Evolutionary conservation across 2,888 invertebrate species (phyloP).

Genomic region (Cheilosia scutellata): DNA sequence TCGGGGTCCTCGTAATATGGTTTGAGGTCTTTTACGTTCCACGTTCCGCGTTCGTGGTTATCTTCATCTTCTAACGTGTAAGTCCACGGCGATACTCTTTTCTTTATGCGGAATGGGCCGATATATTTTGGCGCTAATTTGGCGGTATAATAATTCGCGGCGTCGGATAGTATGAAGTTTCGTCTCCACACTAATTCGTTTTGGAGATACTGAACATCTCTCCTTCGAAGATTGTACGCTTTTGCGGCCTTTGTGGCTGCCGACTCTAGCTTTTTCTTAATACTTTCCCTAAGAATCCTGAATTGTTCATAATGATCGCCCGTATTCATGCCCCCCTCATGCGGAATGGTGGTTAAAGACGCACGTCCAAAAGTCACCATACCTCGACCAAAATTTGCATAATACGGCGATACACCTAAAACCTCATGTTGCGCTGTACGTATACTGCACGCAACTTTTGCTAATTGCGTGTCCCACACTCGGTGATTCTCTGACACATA

Average conservation of each 20-base stretch:
- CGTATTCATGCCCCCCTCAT: neutral
- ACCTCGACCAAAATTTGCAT: conserved; percentile 24
- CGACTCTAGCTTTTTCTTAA: neutral
- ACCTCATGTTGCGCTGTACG: conserved; percentile 33
- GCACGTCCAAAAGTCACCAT: conserved; percentile 2
- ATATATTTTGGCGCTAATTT: conserved; percentile 8
- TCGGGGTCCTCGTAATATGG: conserved; percentile 3
- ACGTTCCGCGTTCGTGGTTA: neutral
- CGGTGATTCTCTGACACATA: conserved; percentile 35
- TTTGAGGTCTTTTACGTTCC: conserved; percentile 16
- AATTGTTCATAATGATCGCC: neutral
- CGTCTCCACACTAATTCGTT: conserved; percentile 14
- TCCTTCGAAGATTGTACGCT: neutral
- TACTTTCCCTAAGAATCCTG: neutral
- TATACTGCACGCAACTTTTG: conserved; percentile 30
- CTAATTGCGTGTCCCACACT: conserved; percentile 21
- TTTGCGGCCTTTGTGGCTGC: conserved; percentile 2
- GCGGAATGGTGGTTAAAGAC: neutral
- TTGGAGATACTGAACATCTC: conserved; percentile 11
- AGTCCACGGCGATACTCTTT: conserved; percentile 21
- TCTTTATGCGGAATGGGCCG: neutral
- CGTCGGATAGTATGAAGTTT: conserved; percentile 8
- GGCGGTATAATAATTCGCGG: conserved; percentile 5
- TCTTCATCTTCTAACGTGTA: neutral
- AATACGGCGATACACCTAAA: conserved; percentile 25